Evolutionary conservation across 2,113 vertebrate genomes (phyloP).

Genomic region (Bubo scandiacus): DNA sequence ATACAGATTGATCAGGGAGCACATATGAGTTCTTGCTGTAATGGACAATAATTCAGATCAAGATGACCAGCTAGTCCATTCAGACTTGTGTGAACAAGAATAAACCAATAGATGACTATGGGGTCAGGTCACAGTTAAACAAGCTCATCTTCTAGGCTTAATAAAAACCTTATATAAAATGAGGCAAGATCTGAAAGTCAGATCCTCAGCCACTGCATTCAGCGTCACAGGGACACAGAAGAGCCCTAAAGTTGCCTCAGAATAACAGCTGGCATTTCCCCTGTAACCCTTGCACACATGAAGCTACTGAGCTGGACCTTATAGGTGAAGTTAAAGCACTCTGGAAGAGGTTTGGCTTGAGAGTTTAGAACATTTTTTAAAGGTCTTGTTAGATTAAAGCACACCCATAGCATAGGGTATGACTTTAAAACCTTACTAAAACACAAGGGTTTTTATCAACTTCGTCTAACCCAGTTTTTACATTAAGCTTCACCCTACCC

Average conservation of each 20-base stretch:
- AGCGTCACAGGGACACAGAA: background rate
- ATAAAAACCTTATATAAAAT: background rate
- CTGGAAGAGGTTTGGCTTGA: background rate
- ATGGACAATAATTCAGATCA: background rate
- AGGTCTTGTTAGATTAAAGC: background rate
- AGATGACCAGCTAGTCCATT: background rate
- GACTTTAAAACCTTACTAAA: background rate
- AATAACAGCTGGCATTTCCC: background rate
- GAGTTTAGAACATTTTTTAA: background rate
- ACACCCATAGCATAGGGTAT: background rate
- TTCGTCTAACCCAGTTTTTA: background rate
- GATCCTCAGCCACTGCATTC: background rate
- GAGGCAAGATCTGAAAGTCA: background rate
- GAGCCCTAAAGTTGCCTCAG: background rate
- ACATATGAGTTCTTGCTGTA: background rate
- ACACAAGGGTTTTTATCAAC: background rate
- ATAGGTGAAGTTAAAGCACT: background rate
- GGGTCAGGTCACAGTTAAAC: background rate
- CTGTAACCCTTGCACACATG: background rate
- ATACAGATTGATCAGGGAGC: background rate
- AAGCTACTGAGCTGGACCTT: background rate
- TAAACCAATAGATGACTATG: background rate
- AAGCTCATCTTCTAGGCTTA: background rate
- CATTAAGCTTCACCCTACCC: background rate
- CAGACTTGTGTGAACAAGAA: background rate